These are phyloP conservation scores for Aphis craccivora DNA, from an alignment of 1,140 invertebrate species.

Conservation along the genomic window DNA sequence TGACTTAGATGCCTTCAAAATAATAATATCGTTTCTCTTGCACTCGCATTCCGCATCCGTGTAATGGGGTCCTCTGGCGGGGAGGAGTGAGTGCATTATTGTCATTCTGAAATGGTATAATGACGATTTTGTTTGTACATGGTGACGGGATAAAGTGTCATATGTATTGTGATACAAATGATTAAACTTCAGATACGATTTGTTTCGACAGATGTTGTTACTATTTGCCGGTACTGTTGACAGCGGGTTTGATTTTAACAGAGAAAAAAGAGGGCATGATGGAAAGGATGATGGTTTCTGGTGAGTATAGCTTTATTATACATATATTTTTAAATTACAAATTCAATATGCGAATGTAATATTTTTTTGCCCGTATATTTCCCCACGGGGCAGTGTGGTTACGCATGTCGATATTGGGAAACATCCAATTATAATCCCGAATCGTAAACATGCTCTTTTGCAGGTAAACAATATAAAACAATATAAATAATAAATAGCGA, in stretches of 20 bases:
- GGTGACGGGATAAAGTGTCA: neutral
- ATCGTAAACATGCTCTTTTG: slow-evolving; percentile 27
- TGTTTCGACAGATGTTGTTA: slow-evolving; percentile 62
- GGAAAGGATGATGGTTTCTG: slow-evolving; percentile 63
- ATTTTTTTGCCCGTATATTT: slow-evolving; percentile 2
- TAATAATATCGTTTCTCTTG: neutral
- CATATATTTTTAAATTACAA: neutral
- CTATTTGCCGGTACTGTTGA: slow-evolving; percentile 62
- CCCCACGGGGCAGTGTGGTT: neutral
- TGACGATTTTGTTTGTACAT: neutral
- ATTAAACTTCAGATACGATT: neutral
- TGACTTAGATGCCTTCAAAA: neutral
- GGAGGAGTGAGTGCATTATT: neutral
- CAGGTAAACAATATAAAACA: slow-evolving; percentile 15
- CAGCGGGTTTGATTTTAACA: slow-evolving; percentile 62
- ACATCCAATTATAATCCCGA: slow-evolving; percentile 31
- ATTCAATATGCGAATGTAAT: neutral
- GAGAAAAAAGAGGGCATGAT: slow-evolving; percentile 63
- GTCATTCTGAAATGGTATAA: neutral
- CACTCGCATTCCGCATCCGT: neutral
- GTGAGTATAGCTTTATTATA: slow-evolving; percentile 56
- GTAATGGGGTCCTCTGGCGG: neutral
- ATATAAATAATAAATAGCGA: neutral
- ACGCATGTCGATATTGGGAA: slow-evolving; percentile 15
- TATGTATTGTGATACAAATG: neutral